Base-by-base conservation (phyloP, 2,888 invertebrate genomes). In the Seira sanloemensis region DNA sequence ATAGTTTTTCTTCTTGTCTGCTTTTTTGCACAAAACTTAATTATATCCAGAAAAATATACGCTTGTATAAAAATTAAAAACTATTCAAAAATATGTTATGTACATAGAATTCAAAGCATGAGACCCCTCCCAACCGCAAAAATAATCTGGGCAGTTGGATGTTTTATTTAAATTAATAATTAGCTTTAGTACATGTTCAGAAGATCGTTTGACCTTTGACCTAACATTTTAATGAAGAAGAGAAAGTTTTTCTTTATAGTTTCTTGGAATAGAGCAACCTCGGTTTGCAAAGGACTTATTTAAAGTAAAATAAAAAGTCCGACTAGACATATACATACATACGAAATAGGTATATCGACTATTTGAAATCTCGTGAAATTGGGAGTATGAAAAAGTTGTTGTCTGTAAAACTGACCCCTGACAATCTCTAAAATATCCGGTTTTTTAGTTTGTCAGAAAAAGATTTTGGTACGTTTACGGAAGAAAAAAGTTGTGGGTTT, bases 201-300 rank as follows among this genome's bases (percentile, higher is more conserved):
- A 7, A 26, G n/a, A 25, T 46, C 21, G 5, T 67, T 46, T 0
- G 25, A 27, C 12, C 23, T 7, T 62, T 46, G 12, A 67, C 68
- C 27, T 50, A 16, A 27, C 12, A 19, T 27, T 77, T 19, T 16
- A 12, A 16, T 54, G 46, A 50, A 68, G 26, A 24, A 4, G 50
- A 50, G 1, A 50, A 50, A n/a, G 58, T 67, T 69, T 68, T 80
- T 72, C 18, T 54, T 1, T n/a, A 69, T 46, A 24, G 19, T 66
- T 84, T 75, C 54, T 84, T 78, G 77, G 78, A 84, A 67, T 78
- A 68, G 74, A 84, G 84, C 84, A 84, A 84, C 84, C 84, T 74
- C 46, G 78, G 68, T 78, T 75, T 27, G 58, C 62, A 65, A 76
- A 71, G 69, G 74, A 78, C 78, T 73, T 58, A 19, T 37, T 19